Conservation (phyloP, 2,888 invertebrate species). For the Ypsolopha scabrella region DNA sequence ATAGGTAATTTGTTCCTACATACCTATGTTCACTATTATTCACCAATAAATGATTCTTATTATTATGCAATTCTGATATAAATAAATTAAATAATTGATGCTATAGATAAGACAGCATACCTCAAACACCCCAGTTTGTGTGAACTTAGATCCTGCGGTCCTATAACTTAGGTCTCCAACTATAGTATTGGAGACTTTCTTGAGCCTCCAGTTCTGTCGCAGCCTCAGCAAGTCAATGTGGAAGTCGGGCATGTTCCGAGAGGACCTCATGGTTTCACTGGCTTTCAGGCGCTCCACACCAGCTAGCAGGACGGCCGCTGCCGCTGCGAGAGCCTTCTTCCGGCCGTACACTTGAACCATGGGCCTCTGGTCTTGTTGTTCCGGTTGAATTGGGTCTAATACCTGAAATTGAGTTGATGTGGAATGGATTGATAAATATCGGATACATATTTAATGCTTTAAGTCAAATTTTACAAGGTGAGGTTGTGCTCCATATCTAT, state of each 20-base stretch:
- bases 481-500: no score
- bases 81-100: no score
- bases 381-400: slow-evolving; percentile 91
- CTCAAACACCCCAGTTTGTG: slow-evolving; percentile 95
- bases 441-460: no score
- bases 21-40: no score
- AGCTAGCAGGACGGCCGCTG: slow-evolving; percentile 84
- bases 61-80: no score
- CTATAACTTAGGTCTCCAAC: slow-evolving; percentile 96
- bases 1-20: no score
- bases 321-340: slow-evolving; percentile 91
- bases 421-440: no score
- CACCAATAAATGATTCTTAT: no score
- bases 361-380: slow-evolving; percentile 83
- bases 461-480: no score
- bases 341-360: slow-evolving; percentile 93
- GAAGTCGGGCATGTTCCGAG: slow-evolving; percentile 86
- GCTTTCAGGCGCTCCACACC: slow-evolving; percentile 90
- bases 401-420: slow-evolving; percentile 27
- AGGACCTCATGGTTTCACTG: slow-evolving; percentile 81
- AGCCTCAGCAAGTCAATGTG: slow-evolving; percentile 91
- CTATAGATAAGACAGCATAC: slow-evolving; percentile 48
- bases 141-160: slow-evolving; percentile 94
- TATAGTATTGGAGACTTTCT: slow-evolving; percentile 95
- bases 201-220: slow-evolving; percentile 95